Conservation (phyloP, 35 echinoderm and acorn worm genomes). For the Lytechinus variegatus region DNA sequence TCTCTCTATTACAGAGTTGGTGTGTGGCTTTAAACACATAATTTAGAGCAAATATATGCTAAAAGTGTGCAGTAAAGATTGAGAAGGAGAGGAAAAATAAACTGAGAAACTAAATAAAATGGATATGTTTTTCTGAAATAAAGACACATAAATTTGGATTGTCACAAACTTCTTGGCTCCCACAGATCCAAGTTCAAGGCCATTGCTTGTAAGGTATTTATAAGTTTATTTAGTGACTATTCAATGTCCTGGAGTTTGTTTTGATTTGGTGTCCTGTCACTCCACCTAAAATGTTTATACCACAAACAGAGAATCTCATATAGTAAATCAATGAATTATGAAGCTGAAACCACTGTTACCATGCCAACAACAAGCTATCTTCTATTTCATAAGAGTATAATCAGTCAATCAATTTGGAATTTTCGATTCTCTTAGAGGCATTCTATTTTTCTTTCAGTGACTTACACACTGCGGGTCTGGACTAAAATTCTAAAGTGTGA, state of each 20-base stretch:
- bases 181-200: neutral
- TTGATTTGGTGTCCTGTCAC: neutral
- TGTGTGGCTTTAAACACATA: neutral
- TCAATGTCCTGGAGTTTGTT: neutral
- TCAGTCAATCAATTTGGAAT: neutral
- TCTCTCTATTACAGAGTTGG: neutral
- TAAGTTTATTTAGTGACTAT: neutral
- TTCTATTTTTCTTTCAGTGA: too few species aligned
- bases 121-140: neutral
- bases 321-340: conserved; percentile 2
- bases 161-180: neutral
- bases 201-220: conserved; percentile 5
- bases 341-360: neutral
- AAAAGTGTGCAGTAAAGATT: neutral
- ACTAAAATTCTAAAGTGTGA: too few species aligned
- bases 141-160: conserved; percentile 14
- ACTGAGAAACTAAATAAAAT: neutral
- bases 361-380: neutral
- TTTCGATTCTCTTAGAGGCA: too few species aligned
- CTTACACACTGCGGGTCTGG: too few species aligned
- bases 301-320: neutral
- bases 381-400: neutral
- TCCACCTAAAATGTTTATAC: neutral
- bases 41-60: neutral
- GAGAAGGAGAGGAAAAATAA: neutral